A percentile compares a stretch with the other conserved stretches of the same genome.
Conservation (phyloP, 2,797 vertebrate species). For the Epinephelus coioides region DNA sequence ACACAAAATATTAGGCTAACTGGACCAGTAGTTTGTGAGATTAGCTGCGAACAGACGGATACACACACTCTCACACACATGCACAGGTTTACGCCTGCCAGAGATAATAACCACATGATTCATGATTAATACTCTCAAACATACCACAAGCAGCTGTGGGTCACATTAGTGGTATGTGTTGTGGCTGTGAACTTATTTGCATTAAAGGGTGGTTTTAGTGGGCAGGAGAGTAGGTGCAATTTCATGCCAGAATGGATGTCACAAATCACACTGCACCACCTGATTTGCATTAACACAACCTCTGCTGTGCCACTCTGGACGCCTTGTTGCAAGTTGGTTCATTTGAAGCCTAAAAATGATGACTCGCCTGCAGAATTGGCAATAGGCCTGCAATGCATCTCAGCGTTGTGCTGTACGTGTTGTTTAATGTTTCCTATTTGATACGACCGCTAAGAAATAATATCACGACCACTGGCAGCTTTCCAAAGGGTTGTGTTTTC, state of each 20-base stretch:
- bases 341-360: slow-evolving; percentile 12
- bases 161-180: neutral
- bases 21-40: no score
- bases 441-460: neutral
- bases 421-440: neutral
- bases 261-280: slow-evolving; percentile 7
- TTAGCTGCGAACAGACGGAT: no score
- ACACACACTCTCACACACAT: no score
- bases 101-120: no score
- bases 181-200: slow-evolving; percentile 10
- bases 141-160: neutral
- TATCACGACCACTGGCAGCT: neutral
- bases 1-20: no score
- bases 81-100: no score
- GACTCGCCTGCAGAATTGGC: neutral
- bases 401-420: neutral
- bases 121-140: neutral
- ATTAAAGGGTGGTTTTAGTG: neutral
- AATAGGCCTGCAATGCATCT: neutral
- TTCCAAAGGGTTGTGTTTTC: neutral
- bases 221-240: slow-evolving; percentile 22
- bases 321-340: slow-evolving; percentile 8
- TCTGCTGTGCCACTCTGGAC: slow-evolving; percentile 8
- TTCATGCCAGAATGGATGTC: slow-evolving; percentile 24
- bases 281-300: slow-evolving; percentile 34